These are phyloP conservation scores for Percopsis omiscomaycus DNA, from an alignment of 2,797 vertebrate species.

Conservation along the genomic window DNA sequence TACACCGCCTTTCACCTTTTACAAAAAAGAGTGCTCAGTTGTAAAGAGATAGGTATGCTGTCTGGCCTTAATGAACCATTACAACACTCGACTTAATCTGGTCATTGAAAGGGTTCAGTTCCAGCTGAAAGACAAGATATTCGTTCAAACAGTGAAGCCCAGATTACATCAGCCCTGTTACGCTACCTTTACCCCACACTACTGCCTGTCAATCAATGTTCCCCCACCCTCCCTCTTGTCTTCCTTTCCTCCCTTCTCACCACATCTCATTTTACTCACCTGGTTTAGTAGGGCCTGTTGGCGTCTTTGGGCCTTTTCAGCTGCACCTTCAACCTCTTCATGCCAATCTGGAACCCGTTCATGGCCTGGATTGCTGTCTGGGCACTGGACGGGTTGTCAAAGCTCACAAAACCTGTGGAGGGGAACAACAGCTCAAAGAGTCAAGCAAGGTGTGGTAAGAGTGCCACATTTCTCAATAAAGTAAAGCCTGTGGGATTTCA, in stretches of 20 bases:
- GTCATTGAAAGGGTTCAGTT: conserved; percentile 58
- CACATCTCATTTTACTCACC: conserved; percentile 54
- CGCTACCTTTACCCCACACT: conserved; percentile 47
- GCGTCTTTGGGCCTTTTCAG: conserved; percentile 98
- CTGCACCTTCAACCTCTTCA: conserved; percentile 99
- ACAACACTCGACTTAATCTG: conserved; percentile 63
- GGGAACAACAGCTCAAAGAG: background rate
- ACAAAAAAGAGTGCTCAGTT: conserved; percentile 26
- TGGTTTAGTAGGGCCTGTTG: conserved; percentile 93
- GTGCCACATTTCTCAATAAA: background rate
- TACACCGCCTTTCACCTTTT: conserved; percentile 16
- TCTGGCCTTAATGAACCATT: conserved; percentile 25
- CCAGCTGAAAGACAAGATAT: conserved; percentile 52
- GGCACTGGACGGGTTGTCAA: conserved; percentile 96
- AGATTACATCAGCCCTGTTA: conserved; percentile 55
- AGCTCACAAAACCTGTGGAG: conserved; percentile 90
- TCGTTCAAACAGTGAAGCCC: conserved; percentile 43
- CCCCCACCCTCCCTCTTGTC: conserved; percentile 5
- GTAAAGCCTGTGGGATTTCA: background rate
- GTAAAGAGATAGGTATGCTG: conserved; percentile 33
- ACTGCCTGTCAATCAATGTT: conserved; percentile 49
- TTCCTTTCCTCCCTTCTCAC: conserved; percentile 1
- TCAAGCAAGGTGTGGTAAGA: background rate
- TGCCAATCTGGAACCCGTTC: conserved; percentile 99
- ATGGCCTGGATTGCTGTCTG: conserved; percentile 99